phyloP scores from a whole-genome alignment of 2,888 invertebrate genomes.

The Brachypterus glaber region DNA sequence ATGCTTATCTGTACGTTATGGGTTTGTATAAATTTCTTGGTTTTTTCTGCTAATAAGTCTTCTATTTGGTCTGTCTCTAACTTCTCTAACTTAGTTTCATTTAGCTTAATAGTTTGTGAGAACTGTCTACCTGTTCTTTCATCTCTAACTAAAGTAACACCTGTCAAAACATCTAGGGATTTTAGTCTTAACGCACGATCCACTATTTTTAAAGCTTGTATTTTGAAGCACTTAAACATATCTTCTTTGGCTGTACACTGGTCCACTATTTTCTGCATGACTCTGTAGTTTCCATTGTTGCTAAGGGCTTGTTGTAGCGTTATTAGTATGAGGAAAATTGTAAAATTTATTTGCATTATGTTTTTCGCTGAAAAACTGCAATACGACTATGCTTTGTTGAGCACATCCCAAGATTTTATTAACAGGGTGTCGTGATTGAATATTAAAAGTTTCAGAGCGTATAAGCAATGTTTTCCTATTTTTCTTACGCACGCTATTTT shows the following conservation, averaged over 20 bases:
- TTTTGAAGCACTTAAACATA: constrained; percentile 60
- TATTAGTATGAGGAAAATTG: constrained; percentile 1
- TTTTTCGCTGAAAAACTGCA: constrained; percentile 1
- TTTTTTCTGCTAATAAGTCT: constrained; percentile 44
- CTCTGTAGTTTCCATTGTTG: constrained; percentile 34
- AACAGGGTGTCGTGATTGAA: constrained; percentile 15
- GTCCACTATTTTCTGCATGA: constrained; percentile 48
- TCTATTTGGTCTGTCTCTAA: constrained; percentile 53
- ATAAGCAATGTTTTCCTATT: no score
- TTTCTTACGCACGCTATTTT: no score
- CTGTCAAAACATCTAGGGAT: constrained; percentile 52
- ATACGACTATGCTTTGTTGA: constrained; percentile 8
- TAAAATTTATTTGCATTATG: no score
- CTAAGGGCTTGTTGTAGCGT: constrained; percentile 6
- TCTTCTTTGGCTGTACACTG: constrained; percentile 56
- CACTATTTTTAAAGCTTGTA: constrained; percentile 56
- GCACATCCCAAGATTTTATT: constrained; percentile 15
- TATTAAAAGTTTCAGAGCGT: constrained; percentile 19
- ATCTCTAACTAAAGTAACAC: constrained; percentile 49
- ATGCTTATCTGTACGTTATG: constrained; percentile 42
- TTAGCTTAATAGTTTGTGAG: constrained; percentile 17
- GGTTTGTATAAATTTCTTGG: constrained; percentile 46
- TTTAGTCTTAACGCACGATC: constrained; percentile 56
- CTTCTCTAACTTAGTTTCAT: constrained; percentile 47
- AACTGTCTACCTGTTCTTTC: constrained; percentile 21